Base-by-base conservation (phyloP, 1,140 invertebrate species). In the Oncopodura yosiiana region DNA sequence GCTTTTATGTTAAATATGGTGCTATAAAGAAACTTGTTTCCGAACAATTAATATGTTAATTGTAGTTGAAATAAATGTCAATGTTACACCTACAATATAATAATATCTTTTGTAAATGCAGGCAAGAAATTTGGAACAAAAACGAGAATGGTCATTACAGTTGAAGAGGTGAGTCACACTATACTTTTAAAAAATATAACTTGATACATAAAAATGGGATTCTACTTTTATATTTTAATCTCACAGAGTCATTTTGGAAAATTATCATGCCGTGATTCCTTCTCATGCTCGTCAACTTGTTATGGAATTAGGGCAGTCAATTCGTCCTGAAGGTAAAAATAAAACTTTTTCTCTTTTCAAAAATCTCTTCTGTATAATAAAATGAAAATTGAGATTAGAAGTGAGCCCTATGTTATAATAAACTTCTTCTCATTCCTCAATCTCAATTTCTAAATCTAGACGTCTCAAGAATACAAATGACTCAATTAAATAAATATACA, bases 221-320 rank as follows among this genome's bases (percentile, higher is more conserved):
- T n/a, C n/a, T n/a, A n/a, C n/a, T n/a, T n/a, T n/a, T n/a, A n/a
- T n/a, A n/a, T n/a, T n/a, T n/a, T n/a, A n/a, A n/a, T n/a, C n/a
- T n/a, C n/a, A n/a, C n/a, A n/a, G 87, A 69, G 87, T 94, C 16
- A 95, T 96, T 67, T 72, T 96, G 60, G 91, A 96, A 69, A 94
- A 94, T 73, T 95, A 91, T 71, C 85, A 86, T 60, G 90, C 84
- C 3, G 85, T 86, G 34, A 96, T 97, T 69, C 93, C 94, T 23
- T 85, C 82, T 41, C 92, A 94, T 68, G 92, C 92, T 4, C 80
- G 58, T 30, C 58, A 63, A 45, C 43, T 63, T 5, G 86, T 97
- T 11, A 87, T 95, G 77, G 81, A 94, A 70, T 77, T 95, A 30
- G 90, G 89, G 44, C 87, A 90, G 68, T 53, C 37, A 53, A 9